A percentile compares a stretch with the other conserved stretches of the same genome.
phyloP scores from a whole-genome alignment of 2,113 vertebrate species.

The Syngnathus scovelli region DNA sequence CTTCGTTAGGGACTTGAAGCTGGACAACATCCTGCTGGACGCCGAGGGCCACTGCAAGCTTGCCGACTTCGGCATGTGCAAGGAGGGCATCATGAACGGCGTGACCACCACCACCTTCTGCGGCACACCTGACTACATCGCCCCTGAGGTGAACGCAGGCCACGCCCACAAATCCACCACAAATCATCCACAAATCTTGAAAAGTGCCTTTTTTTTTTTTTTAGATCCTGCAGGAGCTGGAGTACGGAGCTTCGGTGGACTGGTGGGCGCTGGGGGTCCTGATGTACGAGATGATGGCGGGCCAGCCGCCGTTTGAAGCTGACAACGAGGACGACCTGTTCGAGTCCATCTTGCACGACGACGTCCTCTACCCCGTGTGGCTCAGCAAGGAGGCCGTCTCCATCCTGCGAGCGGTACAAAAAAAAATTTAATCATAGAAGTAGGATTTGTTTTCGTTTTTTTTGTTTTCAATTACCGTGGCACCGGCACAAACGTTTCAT shows the following conservation, averaged over 20 bases:
- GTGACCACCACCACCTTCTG: constrained; percentile 97
- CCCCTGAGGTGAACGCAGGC: constrained; percentile 81
- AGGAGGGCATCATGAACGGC: constrained; percentile 94
- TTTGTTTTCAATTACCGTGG: background rate
- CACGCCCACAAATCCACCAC: background rate
- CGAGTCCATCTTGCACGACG: constrained; percentile 95
- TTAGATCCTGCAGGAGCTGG: constrained; percentile 94
- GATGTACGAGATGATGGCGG: constrained; percentile 99
- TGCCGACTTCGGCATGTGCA: constrained; percentile 99
- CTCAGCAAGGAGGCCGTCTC: constrained; percentile 98
- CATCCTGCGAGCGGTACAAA: constrained; percentile 89
- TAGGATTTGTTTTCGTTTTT: background rate
- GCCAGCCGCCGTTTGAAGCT: constrained; percentile 94
- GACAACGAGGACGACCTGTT: constrained; percentile 98
- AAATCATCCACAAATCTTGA: too few relatives aligned
- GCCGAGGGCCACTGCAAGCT: constrained; percentile 98
- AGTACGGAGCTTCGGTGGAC: constrained; percentile 93
- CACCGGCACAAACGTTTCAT: constrained; percentile 8
- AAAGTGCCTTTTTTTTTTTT: background rate
- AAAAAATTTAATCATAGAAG: too few relatives aligned
- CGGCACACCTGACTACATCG: constrained; percentile 97
- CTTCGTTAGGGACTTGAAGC: constrained; percentile 88
- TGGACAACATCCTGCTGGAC: constrained; percentile 97
- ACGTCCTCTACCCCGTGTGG: constrained; percentile 98
- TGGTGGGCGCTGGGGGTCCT: constrained; percentile 98